phyloP scores from a whole-genome alignment of 2,888 invertebrate genomes.

The Chymomyza fuscimana region DNA sequence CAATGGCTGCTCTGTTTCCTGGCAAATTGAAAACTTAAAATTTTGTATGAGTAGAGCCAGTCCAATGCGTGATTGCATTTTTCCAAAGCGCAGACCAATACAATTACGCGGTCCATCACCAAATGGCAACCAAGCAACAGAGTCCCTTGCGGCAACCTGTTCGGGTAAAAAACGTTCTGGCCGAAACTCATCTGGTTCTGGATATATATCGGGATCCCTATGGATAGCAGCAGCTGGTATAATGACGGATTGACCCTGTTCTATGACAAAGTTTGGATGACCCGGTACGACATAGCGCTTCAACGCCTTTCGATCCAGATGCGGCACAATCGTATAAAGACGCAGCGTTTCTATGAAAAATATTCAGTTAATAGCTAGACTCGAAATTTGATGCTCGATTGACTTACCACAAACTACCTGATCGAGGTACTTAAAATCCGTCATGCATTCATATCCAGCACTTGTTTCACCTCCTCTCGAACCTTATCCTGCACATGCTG shows the following conservation, averaged over 20 bases:
- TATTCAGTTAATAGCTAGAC: neutral
- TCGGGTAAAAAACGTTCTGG: slow-evolving; percentile 83
- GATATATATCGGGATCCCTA: slow-evolving; percentile 80
- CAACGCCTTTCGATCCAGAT: slow-evolving; percentile 80
- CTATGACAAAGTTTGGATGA: slow-evolving; percentile 80
- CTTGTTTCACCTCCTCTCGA: slow-evolving; percentile 78
- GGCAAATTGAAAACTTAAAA: slow-evolving; percentile 15
- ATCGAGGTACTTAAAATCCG: slow-evolving; percentile 80
- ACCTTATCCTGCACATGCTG: slow-evolving; percentile 79
- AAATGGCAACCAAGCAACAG: slow-evolving; percentile 69
- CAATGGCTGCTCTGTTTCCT: slow-evolving; percentile 17
- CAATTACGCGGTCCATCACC: slow-evolving; percentile 76
- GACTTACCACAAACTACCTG: slow-evolving; percentile 43
- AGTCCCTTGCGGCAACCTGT: slow-evolving; percentile 80
- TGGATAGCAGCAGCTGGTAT: slow-evolving; percentile 80
- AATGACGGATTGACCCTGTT: slow-evolving; percentile 67
- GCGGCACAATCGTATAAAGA: slow-evolving; percentile 81
- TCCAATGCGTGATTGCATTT: slow-evolving; percentile 67
- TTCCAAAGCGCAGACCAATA: slow-evolving; percentile 72
- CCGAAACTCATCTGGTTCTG: slow-evolving; percentile 82
- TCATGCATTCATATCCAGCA: slow-evolving; percentile 75
- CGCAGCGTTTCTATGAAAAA: slow-evolving; percentile 81
- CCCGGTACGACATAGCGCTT: slow-evolving; percentile 80
- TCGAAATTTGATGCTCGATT: neutral
- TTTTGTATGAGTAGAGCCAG: slow-evolving; percentile 47